Conservation (phyloP, 2,113 vertebrate genomes). For the Pelusios castaneus region DNA sequence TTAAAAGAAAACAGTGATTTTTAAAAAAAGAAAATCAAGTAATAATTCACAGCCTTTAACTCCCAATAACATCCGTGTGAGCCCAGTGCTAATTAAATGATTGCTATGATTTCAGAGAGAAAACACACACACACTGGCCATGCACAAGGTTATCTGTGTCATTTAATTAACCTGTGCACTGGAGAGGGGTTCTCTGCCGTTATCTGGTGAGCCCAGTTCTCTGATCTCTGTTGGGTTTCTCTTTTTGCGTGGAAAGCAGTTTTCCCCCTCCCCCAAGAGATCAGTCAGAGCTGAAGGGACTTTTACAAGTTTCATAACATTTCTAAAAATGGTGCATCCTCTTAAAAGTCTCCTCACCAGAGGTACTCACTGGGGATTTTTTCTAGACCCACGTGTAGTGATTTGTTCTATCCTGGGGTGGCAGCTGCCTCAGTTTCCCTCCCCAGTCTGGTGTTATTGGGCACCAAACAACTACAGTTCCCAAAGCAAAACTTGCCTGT, state of each 20-base stretch:
- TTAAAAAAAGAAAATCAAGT: constrained; percentile 59
- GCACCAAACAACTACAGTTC: background rate
- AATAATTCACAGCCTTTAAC: constrained; percentile 62
- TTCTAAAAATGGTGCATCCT: background rate
- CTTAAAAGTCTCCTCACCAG: constrained; percentile 2
- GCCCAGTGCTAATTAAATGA: constrained; percentile 73
- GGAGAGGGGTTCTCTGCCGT: constrained; percentile 66
- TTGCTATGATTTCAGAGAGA: constrained; percentile 74
- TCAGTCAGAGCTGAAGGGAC: constrained; percentile 42
- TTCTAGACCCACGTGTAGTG: background rate
- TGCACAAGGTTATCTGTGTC: constrained; percentile 76
- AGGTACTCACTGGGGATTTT: background rate
- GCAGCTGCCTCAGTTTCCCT: constrained; percentile 9
- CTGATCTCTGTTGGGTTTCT: constrained; percentile 64
- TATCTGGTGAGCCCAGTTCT: constrained; percentile 74
- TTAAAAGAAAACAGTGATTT: background rate
- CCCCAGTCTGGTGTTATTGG: background rate
- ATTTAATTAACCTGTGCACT: constrained; percentile 74
- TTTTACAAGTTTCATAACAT: constrained; percentile 28
- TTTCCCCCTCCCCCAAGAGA: background rate
- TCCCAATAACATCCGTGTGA: constrained; percentile 58
- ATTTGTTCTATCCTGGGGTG: background rate
- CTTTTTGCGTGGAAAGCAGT: constrained; percentile 55
- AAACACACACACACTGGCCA: constrained; percentile 52
- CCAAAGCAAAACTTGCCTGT: background rate